phyloP scores from a whole-genome alignment of 2,888 invertebrate genomes.

The Tetranychus truncatus region DNA sequence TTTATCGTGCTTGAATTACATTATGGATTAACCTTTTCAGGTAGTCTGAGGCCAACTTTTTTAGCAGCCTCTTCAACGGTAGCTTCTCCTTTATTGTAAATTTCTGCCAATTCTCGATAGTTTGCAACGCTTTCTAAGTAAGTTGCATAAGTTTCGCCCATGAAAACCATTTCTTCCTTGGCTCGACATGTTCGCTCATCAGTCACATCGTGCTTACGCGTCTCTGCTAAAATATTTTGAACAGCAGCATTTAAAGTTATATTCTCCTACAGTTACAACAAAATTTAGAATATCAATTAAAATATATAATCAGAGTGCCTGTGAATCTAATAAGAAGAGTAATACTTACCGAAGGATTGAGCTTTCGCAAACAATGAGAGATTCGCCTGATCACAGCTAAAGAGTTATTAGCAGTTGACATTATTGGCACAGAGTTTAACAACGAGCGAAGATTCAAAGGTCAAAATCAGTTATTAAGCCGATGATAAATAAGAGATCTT shows the following conservation, averaged over 20 bases:
- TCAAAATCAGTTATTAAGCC: no score
- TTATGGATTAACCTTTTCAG: background rate
- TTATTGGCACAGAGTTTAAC: no score
- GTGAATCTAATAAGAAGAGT: background rate
- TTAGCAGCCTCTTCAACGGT: background rate
- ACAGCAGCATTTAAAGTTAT: background rate
- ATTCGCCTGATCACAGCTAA: background rate
- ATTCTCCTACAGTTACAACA: background rate
- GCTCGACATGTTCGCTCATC: slow-evolving; percentile 5
- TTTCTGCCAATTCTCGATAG: background rate
- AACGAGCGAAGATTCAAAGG: no score
- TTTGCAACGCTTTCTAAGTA: background rate
- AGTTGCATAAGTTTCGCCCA: background rate
- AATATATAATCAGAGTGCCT: background rate
- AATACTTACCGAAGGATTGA: background rate
- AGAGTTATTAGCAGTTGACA: background rate
- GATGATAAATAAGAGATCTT: no score
- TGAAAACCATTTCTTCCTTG: background rate
- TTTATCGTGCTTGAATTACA: no score
- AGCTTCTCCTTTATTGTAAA: background rate
- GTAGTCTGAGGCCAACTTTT: slow-evolving; percentile 10
- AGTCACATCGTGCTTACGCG: slow-evolving; percentile 9
- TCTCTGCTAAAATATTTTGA: background rate
- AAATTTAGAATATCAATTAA: background rate
- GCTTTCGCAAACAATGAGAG: background rate